Conservation (phyloP, 2,113 vertebrate genomes). For the Buteo buteo region DNA sequence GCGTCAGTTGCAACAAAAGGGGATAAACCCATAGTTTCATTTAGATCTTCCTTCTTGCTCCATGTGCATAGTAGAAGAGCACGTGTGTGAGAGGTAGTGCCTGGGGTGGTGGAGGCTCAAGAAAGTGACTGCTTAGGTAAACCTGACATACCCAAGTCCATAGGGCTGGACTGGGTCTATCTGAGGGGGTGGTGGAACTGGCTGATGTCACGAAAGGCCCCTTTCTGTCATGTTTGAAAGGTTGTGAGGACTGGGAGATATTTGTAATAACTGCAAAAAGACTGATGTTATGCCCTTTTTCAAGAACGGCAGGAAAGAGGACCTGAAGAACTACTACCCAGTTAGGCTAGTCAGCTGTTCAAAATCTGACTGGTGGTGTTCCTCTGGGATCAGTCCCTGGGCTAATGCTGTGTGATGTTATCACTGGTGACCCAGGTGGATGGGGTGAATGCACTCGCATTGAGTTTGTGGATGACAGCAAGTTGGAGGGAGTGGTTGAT, state of each 20-base stretch:
- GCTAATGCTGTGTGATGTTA: background rate
- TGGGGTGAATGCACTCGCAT: no score
- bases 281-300: background rate
- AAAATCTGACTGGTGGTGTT: no score
- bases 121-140: background rate
- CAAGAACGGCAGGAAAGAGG: background rate
- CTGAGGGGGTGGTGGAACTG: background rate
- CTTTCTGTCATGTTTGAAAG: background rate
- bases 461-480: background rate
- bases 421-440: background rate
- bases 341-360: background rate
- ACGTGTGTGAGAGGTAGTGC: background rate
- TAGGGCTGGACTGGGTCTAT: background rate
- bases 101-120: background rate
- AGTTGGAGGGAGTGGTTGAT: background rate
- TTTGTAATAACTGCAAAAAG: background rate
- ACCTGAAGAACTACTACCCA: background rate
- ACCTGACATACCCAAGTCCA: background rate
- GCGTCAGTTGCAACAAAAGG: background rate
- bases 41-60: background rate
- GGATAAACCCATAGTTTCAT: background rate
- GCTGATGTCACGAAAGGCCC: background rate
- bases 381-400: background rate
- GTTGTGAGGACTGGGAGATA: background rate
- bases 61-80: background rate